A percentile compares a stretch with the other conserved stretches of the same genome.
Evolutionary conservation across 2,113 vertebrate species (phyloP).

Genomic region (Uria lomvia): DNA sequence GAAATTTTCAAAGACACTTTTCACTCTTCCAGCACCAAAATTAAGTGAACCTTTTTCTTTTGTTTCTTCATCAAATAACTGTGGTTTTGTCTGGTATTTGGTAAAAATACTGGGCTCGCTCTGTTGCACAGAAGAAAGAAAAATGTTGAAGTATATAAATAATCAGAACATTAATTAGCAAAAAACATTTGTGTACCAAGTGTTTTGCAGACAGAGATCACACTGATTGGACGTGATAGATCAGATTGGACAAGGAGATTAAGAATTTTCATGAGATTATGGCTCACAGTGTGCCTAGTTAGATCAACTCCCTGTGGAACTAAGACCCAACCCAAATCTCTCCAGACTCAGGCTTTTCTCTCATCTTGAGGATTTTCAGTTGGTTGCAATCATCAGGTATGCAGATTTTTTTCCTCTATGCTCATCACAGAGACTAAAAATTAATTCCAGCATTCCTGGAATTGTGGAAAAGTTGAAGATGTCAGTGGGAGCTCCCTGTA

Average conservation of each 20-base stretch:
- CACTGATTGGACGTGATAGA: neutral
- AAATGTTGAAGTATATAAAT: constrained; percentile 27
- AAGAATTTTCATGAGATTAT: constrained; percentile 2
- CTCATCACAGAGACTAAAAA: neutral
- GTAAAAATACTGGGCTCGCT: constrained; percentile 81
- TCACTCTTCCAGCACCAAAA: constrained; percentile 69
- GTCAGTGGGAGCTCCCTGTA: neutral
- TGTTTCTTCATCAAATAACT: constrained; percentile 80
- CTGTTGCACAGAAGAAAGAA: constrained; percentile 66
- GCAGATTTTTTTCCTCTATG: neutral
- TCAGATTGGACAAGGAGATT: neutral
- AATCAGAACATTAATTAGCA: neutral
- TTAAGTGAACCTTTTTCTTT: constrained; percentile 71
- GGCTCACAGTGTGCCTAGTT: neutral
- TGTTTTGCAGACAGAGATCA: neutral
- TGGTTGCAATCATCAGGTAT: neutral
- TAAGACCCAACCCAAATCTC: neutral
- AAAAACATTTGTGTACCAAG: neutral
- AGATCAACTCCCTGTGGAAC: neutral
- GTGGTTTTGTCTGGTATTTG: constrained; percentile 88
- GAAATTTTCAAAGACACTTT: constrained; percentile 83
- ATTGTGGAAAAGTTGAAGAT: neutral
- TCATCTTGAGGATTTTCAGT: neutral
- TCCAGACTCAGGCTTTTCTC: neutral
- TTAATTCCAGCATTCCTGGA: neutral